These are phyloP conservation scores for Eupithecia vulgata DNA, from an alignment of 2,888 invertebrate genomes.

Conservation along the genomic window DNA sequence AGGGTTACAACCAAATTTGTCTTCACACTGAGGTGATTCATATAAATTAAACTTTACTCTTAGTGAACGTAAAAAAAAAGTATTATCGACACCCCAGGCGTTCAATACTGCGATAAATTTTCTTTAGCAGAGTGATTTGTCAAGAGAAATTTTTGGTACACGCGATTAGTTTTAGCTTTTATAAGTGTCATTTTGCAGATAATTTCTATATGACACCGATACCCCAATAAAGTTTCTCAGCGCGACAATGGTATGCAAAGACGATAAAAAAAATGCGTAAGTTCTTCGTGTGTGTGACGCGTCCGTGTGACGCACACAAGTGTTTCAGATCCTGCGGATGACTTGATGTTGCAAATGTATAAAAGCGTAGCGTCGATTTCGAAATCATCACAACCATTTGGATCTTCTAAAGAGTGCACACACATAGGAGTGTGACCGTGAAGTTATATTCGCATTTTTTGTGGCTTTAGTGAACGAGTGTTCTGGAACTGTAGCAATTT, in stretches of 20 bases:
- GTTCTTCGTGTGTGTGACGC: conserved; percentile 57
- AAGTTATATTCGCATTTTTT: conserved; percentile 71
- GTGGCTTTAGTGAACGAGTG: conserved; percentile 57
- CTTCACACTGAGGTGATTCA: conserved; percentile 53
- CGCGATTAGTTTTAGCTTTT: conserved; percentile 55
- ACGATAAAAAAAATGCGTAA: conserved; percentile 70
- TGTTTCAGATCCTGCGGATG: conserved; percentile 65
- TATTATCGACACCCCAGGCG: conserved; percentile 33
- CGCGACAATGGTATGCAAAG: conserved; percentile 68
- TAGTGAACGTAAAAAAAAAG: conserved; percentile 36
- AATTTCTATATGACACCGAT: conserved; percentile 67
- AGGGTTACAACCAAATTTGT: conserved; percentile 49
- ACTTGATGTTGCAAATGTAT: conserved; percentile 81
- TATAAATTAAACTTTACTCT: conserved; percentile 47
- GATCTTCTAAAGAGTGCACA: conserved; percentile 78
- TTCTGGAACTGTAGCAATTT: conserved; percentile 57
- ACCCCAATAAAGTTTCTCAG: conserved; percentile 69
- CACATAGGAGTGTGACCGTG: conserved; percentile 66
- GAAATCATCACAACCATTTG: conserved; percentile 82
- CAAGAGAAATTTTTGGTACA: conserved; percentile 48
- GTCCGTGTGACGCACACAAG: conserved; percentile 55
- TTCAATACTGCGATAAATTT: conserved; percentile 39
- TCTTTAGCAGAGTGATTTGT: conserved; percentile 47
- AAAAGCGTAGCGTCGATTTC: conserved; percentile 80
- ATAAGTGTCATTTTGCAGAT: conserved; percentile 49